phyloP scores from a whole-genome alignment of 2,113 vertebrate genomes.

The Fregetta grallaria region DNA sequence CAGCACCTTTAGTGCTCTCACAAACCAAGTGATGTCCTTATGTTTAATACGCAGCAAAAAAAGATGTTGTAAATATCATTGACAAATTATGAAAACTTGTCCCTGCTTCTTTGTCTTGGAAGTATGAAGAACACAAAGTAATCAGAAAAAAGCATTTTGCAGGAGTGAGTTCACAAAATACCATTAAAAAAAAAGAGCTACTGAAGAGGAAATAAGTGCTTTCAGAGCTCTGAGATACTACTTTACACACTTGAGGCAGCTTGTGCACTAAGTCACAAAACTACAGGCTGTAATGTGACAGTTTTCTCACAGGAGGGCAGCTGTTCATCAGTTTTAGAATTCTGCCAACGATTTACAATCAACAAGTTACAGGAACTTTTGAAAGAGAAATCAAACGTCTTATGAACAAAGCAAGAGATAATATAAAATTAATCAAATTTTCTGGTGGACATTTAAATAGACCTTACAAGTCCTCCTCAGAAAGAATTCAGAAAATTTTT shows the following conservation, averaged over 20 bases:
- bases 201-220: background rate
- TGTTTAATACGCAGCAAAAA: background rate
- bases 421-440: background rate
- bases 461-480: background rate
- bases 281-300: background rate
- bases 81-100: background rate
- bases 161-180: background rate
- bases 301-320: conserved; percentile 69
- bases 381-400: background rate
- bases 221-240: background rate
- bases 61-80: background rate
- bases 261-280: background rate
- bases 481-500: background rate
- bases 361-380: background rate
- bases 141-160: background rate
- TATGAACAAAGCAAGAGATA: background rate
- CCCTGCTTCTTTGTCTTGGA: background rate
- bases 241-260: background rate
- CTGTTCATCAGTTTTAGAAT: conserved; percentile 24
- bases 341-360: background rate
- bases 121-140: background rate
- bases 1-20: background rate
- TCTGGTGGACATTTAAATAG: background rate
- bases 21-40: background rate
- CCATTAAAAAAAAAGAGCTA: background rate